A percentile compares a stretch with the other conserved stretches of the same genome.
These are phyloP conservation scores for Muscicapa striata DNA, from an alignment of 2,797 vertebrate genomes.

Conservation along the genomic window DNA sequence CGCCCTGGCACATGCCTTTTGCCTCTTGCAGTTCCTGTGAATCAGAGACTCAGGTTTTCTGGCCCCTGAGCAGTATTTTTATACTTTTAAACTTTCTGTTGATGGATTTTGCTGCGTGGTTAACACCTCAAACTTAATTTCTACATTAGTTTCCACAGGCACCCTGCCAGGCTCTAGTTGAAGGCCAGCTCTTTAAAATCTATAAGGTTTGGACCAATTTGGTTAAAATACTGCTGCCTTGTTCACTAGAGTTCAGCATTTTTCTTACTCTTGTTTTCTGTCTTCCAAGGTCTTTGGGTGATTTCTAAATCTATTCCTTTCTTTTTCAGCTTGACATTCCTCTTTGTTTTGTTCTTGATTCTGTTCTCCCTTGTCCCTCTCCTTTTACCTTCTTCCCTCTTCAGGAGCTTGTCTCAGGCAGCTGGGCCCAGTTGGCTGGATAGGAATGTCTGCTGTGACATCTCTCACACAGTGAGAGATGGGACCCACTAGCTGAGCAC, in stretches of 20 bases:
- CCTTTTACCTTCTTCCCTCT: not conserved
- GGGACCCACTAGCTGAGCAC: not conserved
- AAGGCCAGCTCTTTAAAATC: not conserved
- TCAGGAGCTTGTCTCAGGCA: not conserved
- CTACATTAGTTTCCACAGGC: not conserved
- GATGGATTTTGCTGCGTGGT: not conserved
- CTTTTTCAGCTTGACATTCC: not conserved
- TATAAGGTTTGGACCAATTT: not conserved
- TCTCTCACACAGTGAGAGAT: not conserved
- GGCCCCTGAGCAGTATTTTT: not conserved
- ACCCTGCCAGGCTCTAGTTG: not conserved
- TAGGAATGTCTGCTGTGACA: too few species aligned
- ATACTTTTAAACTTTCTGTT: not conserved
- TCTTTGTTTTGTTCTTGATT: not conserved
- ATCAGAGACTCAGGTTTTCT: not conserved
- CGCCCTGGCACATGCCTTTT: not conserved
- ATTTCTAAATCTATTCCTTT: not conserved
- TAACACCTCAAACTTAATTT: not conserved
- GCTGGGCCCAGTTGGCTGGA: not conserved
- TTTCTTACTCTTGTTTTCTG: not conserved
- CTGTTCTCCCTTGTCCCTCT: not conserved
- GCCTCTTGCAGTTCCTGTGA: not conserved
- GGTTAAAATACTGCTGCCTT: not conserved
- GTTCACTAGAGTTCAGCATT: not conserved
- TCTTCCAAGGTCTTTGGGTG: not conserved